Conservation (phyloP, 2,113 vertebrate genomes). For the Bothrops jararaca region DNA sequence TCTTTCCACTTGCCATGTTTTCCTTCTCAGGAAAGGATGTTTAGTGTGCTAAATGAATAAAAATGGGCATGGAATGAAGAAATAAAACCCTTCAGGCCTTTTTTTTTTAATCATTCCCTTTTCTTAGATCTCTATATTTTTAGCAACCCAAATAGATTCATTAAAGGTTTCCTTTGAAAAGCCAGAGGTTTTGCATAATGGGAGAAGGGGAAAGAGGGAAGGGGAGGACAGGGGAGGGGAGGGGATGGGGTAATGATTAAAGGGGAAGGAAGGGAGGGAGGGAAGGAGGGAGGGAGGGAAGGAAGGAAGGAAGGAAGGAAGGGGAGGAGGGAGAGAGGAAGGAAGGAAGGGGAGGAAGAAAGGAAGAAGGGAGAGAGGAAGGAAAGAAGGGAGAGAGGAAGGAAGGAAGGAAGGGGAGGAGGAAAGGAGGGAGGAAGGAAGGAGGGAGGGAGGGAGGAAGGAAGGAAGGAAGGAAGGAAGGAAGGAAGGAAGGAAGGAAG, state of each 20-base stretch:
- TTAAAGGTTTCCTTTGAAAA: constrained; percentile 46
- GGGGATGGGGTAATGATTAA: too few relatives aligned
- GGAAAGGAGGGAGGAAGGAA: constrained; percentile 39
- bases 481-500: constrained; percentile 36
- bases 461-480: constrained; percentile 34
- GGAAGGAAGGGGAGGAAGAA: constrained; percentile 39
- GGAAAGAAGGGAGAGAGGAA: constrained; percentile 20
- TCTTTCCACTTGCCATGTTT: constrained; percentile 49
- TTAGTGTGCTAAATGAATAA: constrained; percentile 34
- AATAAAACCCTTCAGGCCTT: constrained; percentile 37
- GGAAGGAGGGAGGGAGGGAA: rapidly evolving
- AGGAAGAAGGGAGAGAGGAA: neutral
- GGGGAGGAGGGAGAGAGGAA: constrained; percentile 11
- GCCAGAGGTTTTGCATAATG: constrained; percentile 46
- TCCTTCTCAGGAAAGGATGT: constrained; percentile 42
- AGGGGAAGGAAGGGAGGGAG: too few relatives aligned
- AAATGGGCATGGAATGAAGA: neutral
- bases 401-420: constrained; percentile 36
- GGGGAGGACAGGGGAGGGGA: neutral
- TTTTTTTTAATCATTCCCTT: constrained; percentile 27
- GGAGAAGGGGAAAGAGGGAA: constrained; percentile 38
- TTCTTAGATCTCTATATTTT: constrained; percentile 49
- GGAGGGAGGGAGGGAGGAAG: constrained; percentile 35
- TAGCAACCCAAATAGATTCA: constrained; percentile 42
- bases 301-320: rapidly evolving